phyloP scores from a whole-genome alignment of 2,888 invertebrate genomes.

The Neuroscelio doddi region DNA sequence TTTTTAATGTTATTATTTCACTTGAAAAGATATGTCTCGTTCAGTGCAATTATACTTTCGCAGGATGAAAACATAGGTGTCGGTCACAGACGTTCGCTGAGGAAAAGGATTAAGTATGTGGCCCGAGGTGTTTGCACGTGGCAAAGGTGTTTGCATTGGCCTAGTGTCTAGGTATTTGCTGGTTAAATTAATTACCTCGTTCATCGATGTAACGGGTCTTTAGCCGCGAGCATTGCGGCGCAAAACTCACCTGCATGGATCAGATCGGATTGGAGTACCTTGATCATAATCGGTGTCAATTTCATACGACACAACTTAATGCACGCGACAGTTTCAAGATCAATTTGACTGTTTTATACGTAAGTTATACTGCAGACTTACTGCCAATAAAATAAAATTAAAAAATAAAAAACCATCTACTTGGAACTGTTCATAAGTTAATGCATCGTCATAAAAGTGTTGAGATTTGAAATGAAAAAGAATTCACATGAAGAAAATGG shows the following conservation, averaged over 20 bases:
- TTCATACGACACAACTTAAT: slow-evolving; percentile 20
- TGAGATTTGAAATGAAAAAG: too few relatives aligned
- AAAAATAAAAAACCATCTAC: too few relatives aligned
- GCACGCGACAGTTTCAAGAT: neutral
- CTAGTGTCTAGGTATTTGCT: slow-evolving; percentile 66
- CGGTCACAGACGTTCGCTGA: slow-evolving; percentile 34
- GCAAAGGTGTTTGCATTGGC: slow-evolving; percentile 60
- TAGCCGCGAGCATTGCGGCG: slow-evolving; percentile 51
- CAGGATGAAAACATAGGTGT: slow-evolving; percentile 15
- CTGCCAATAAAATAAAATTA: too few relatives aligned
- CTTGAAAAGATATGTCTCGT: neutral
- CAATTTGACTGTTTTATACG: neutral
- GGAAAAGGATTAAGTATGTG: slow-evolving; percentile 42
- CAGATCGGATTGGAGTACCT: slow-evolving; percentile 13
- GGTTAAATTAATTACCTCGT: slow-evolving; percentile 70
- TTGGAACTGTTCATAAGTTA: too few relatives aligned
- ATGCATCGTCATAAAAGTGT: too few relatives aligned
- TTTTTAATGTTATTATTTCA: neutral
- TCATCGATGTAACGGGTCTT: slow-evolving; percentile 68
- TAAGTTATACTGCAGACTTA: too few relatives aligned
- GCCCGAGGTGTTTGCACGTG: slow-evolving; percentile 38
- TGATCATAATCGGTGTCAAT: slow-evolving; percentile 39
- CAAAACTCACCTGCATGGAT: slow-evolving; percentile 28
- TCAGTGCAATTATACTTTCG: neutral
- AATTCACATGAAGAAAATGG: too few relatives aligned